Percentiles rank a stretch among this genome's conserved stretches.
Conservation (phyloP, 2,888 invertebrate genomes). For the Silvanus unidentatus region DNA sequence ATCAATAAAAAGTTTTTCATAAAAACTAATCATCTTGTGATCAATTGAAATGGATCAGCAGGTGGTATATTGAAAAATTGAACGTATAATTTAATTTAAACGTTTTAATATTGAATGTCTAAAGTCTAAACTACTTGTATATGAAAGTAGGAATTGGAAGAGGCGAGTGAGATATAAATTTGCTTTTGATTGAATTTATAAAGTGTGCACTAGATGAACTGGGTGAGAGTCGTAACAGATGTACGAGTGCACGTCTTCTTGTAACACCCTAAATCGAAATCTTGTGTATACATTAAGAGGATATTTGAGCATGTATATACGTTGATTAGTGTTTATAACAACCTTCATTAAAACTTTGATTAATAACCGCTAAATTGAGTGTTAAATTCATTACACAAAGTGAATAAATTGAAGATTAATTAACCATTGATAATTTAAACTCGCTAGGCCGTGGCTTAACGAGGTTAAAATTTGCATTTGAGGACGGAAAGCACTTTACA, state of each 20-base stretch:
- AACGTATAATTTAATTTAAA: constrained; percentile 7
- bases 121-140: no score
- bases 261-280: no score
- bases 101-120: no score
- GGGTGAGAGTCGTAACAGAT: constrained; percentile 30
- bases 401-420: constrained; percentile 53
- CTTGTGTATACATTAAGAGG: background rate
- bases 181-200: constrained; percentile 26
- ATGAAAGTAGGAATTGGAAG: no score
- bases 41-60: constrained; percentile 13
- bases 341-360: constrained; percentile 54
- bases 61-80: constrained; percentile 31
- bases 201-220: constrained; percentile 25
- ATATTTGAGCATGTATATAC: constrained; percentile 4
- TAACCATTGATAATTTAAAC: constrained; percentile 51
- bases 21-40: no score
- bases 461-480: constrained; percentile 52
- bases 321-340: constrained; percentile 40
- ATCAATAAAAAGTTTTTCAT: no score
- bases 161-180: no score
- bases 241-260: constrained; percentile 18
- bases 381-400: constrained; percentile 47
- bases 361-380: constrained; percentile 54
- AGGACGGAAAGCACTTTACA: constrained; percentile 50
- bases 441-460: constrained; percentile 49